phyloP scores from a whole-genome alignment of 2,888 invertebrate genomes.

The Pollenia griseotomentosa region DNA sequence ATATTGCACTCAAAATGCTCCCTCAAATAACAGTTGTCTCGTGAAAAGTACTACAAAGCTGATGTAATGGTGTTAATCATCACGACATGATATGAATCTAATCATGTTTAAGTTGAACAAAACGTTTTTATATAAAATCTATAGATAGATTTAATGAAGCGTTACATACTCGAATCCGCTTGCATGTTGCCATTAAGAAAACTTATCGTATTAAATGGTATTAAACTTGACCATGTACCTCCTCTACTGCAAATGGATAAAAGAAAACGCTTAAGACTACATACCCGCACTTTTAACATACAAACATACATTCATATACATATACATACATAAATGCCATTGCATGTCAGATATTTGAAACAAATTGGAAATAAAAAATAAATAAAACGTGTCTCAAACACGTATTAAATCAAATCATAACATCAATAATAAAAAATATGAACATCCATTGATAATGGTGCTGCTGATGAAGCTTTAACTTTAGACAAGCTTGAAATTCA shows the following conservation, averaged over 20 bases:
- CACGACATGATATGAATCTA: constrained; percentile 22
- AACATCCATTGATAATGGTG: not conserved
- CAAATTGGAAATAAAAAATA: constrained; percentile 30
- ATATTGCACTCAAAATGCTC: no score
- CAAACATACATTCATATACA: no score
- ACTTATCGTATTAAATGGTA: constrained; percentile 37
- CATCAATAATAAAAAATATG: constrained; percentile 41
- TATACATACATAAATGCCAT: not conserved
- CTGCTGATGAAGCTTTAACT: constrained; percentile 19
- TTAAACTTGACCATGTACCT: constrained; percentile 57
- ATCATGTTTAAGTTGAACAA: constrained; percentile 48
- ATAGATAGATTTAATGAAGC: constrained; percentile 50
- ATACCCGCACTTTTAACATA: no score
- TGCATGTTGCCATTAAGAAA: constrained; percentile 27
- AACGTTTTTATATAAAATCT: constrained; percentile 3
- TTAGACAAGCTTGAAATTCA: constrained; percentile 24
- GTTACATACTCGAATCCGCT: constrained; percentile 3
- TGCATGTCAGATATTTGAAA: constrained; percentile 21
- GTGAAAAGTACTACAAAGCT: no score
- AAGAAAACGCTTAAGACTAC: no score
- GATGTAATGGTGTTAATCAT: constrained; percentile 6
- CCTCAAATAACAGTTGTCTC: no score
- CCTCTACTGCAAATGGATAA: not conserved
- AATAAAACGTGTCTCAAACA: constrained; percentile 46
- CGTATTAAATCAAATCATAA: constrained; percentile 58